phyloP scores from a whole-genome alignment of 2,113 vertebrate genomes.

The Campylorhamphus procurvoides region DNA sequence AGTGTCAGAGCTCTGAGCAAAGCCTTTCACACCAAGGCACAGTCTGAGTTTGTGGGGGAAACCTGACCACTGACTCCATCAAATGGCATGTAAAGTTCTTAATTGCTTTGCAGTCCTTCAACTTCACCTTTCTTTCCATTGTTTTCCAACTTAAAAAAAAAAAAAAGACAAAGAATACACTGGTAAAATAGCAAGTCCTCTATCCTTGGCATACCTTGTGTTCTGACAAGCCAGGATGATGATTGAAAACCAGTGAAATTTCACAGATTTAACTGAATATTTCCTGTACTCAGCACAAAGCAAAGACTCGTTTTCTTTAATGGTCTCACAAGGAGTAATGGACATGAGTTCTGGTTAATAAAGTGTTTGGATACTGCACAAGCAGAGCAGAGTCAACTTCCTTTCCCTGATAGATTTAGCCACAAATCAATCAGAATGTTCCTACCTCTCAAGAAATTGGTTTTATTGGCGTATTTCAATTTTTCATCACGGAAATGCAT shows the following conservation, averaged over 20 bases:
- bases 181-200: not conserved
- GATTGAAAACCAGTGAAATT: not conserved
- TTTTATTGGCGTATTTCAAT: not conserved
- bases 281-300: not conserved
- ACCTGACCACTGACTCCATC: not conserved
- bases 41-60: not conserved
- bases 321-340: not conserved
- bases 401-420: not conserved
- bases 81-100: not conserved
- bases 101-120: not conserved
- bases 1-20: not conserved
- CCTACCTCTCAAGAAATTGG: not conserved
- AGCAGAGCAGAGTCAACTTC: not conserved
- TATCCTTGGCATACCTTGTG: not conserved
- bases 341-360: not conserved
- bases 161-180: not conserved
- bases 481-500: not conserved
- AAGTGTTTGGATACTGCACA: not conserved
- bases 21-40: not conserved
- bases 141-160: not conserved
- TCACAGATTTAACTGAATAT: constrained; percentile 1
- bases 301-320: not conserved
- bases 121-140: not conserved
- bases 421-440: not conserved
- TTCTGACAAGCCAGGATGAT: not conserved